Evolutionary conservation across 2,113 vertebrate genomes (phyloP).

Genomic region (Gasterosteus aculeatus): DNA sequence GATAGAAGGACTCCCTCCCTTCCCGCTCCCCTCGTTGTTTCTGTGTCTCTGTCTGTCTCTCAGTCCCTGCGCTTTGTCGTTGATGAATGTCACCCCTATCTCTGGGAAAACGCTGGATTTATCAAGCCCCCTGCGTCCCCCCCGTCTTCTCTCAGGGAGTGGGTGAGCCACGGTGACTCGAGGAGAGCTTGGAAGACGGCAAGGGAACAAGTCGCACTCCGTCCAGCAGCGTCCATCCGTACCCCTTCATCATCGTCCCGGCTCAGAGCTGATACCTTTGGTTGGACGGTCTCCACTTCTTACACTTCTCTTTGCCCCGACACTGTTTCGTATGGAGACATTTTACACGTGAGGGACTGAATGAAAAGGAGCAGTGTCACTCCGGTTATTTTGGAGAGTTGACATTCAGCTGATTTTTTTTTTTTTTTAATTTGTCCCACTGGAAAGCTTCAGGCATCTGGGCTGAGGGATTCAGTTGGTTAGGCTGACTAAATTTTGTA

Average conservation of each 20-base stretch:
- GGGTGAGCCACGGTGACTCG: constrained; percentile 65
- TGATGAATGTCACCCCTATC: constrained; percentile 83
- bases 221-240: constrained; percentile 32
- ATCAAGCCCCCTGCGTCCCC: constrained; percentile 54
- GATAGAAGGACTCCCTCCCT: constrained; percentile 62
- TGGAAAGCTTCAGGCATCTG: constrained; percentile 2
- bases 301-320: constrained; percentile 31
- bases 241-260: constrained; percentile 39
- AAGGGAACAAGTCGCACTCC: constrained; percentile 52
- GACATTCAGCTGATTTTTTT: constrained; percentile 7
- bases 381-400: constrained; percentile 42
- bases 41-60: constrained; percentile 50
- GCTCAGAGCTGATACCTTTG: constrained; percentile 66
- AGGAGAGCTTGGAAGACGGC: constrained; percentile 57
- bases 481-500: constrained; percentile 14
- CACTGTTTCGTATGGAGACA: constrained; percentile 41
- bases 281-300: constrained; percentile 58
- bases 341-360: constrained; percentile 49
- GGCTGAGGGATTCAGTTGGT: constrained; percentile 12
- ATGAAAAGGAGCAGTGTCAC: constrained; percentile 26
- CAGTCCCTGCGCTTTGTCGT: constrained; percentile 46
- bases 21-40: constrained; percentile 23
- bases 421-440: not conserved
- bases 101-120: constrained; percentile 73
- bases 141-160: constrained; percentile 60